These are phyloP conservation scores for Metacarcinus magister DNA, from an alignment of 2,888 invertebrate genomes.

Conservation along the genomic window DNA sequence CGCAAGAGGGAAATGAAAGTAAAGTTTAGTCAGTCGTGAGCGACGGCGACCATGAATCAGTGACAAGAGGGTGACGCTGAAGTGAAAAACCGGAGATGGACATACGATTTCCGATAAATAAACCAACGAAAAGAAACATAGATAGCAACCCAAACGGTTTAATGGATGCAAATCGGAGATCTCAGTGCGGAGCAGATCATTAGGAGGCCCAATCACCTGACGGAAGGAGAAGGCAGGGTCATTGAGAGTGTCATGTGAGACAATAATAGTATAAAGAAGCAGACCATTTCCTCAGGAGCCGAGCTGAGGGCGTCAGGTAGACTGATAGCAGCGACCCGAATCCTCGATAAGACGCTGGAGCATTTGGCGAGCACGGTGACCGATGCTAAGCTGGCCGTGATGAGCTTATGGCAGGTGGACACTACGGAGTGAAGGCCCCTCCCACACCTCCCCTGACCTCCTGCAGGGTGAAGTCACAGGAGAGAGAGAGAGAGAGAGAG, in stretches of 20 bases:
- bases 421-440: neutral
- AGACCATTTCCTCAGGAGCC: neutral
- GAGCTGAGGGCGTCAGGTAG: neutral
- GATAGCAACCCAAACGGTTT: no score
- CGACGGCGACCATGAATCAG: neutral
- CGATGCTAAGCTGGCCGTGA: conserved; percentile 21
- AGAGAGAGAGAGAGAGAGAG: conserved; percentile 53
- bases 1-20: neutral
- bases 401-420: conserved; percentile 11
- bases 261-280: neutral
- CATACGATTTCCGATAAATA: no score
- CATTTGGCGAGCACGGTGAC: neutral
- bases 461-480: neutral
- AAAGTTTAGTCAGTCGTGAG: neutral
- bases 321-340: neutral
- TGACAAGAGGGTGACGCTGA: neutral
- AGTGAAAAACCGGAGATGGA: neutral
- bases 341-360: neutral
- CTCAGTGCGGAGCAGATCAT: neutral
- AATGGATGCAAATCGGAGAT: no score
- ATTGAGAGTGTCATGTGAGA: neutral
- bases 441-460: neutral
- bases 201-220: neutral
- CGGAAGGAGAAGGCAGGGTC: neutral
- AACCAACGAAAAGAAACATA: no score